These are phyloP conservation scores for Idaea dimidiata DNA, from an alignment of 2,888 invertebrate species.

Conservation along the genomic window DNA sequence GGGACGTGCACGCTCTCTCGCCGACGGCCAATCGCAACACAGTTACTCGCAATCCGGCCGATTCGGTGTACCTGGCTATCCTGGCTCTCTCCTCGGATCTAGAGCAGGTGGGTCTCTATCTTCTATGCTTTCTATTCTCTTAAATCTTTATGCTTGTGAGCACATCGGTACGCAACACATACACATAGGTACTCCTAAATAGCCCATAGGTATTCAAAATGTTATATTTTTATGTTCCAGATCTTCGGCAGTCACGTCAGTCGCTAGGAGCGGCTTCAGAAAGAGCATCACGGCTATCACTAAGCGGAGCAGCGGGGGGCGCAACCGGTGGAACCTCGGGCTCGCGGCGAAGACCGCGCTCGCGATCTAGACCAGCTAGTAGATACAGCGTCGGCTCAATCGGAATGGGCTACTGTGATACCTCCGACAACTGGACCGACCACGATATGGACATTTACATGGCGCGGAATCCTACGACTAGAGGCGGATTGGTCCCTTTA, in stretches of 20 bases:
- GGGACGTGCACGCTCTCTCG: constrained; percentile 88
- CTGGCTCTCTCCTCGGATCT: constrained; percentile 83
- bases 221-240: constrained; percentile 63
- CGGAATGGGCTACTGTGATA: constrained; percentile 93
- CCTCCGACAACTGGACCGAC: constrained; percentile 96
- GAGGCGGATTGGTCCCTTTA: constrained; percentile 92
- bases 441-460: constrained; percentile 98
- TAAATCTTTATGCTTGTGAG: constrained; percentile 15
- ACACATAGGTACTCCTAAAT: no score
- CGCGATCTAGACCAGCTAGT: constrained; percentile 90
- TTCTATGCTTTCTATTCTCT: constrained; percentile 34
- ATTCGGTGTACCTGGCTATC: constrained; percentile 87
- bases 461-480: constrained; percentile 93
- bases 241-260: constrained; percentile 92
- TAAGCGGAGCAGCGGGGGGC: constrained; percentile 83
- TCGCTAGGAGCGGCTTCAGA: constrained; percentile 91
- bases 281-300: constrained; percentile 88
- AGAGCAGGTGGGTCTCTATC: constrained; percentile 70
- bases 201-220: no score
- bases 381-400: constrained; percentile 90
- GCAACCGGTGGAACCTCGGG: constrained; percentile 83
- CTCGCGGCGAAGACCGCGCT: constrained; percentile 87
- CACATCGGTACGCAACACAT: background rate
- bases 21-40: constrained; percentile 94
- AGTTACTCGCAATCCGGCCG: constrained; percentile 92